Base-by-base conservation (phyloP, 2,888 invertebrate species). In the Alcis repandata region DNA sequence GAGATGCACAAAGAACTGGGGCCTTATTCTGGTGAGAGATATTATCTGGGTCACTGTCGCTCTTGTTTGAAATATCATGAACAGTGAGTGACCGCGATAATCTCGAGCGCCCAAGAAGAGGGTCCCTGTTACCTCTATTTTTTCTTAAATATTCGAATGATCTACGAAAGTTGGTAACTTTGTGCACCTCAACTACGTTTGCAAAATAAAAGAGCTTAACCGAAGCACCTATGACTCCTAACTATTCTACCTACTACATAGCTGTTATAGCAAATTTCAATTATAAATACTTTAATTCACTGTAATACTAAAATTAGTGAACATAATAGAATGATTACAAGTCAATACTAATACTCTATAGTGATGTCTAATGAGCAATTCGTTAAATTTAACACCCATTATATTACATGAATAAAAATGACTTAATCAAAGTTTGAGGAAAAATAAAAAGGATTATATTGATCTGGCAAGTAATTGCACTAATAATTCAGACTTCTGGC, bases 141-240 rank as follows among this genome's bases (percentile, higher is more conserved):
- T 48, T 15, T 32, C 9, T 27, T 1, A 10, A 13, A 45, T 4
- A 13, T 41, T 45, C 11, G 20, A 38, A 38, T 13, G 13, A 7
- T 9, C 10, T 2, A 38, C 38, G 13, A 11, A n/a, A 27, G 17
- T 9, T 17, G 46, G 17, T 32, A 32, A 49, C 32, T 15, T 15
- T 2, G 17, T 49, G 15, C 17, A 49, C 15, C 15, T 32, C 48
- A 49, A 49, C 32, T 49, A 32, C 15, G 80, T 85, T 80, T 85
- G 89, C 88, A 79, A 86, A 89, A 86, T 75, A 46, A 1, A 75
- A 88, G 86, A 84, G 79, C 78, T 78, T 82, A 80, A 75, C 70
- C 66, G 61, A 89, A 90, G 90, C 90, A 90, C 88, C 87, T 90
- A 89, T 72, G 69, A 74, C 58, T 43, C 63, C 79, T 83, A 82